phyloP scores from a whole-genome alignment of 2,888 invertebrate species.

The Volucella zonaria region DNA sequence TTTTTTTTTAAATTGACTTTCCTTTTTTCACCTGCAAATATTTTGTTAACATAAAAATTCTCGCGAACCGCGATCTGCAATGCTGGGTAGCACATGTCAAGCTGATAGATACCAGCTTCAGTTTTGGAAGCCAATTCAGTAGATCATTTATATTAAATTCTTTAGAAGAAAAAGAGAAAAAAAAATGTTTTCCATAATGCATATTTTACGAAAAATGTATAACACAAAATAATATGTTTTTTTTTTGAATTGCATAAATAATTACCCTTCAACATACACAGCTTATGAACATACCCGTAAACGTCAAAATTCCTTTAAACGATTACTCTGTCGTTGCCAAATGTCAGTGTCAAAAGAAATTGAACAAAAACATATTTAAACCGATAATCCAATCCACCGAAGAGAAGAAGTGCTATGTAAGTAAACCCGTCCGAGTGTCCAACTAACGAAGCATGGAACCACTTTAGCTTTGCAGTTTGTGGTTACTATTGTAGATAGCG shows the following conservation, averaged over 20 bases:
- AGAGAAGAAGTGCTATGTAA: neutral
- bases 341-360: constrained; percentile 43
- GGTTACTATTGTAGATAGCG: constrained; percentile 1
- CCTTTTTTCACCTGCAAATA: too few species aligned
- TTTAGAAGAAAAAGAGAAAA: too few species aligned
- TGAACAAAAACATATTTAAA: constrained; percentile 15
- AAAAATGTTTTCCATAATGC: too few species aligned
- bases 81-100: too few species aligned
- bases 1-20: too few species aligned
- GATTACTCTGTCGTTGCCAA: neutral
- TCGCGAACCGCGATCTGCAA: too few species aligned
- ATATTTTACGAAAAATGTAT: too few species aligned
- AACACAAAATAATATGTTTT: neutral
- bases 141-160: too few species aligned
- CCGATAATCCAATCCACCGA: neutral
- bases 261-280: neutral
- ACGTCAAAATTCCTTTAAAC: neutral
- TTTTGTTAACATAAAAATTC: too few species aligned
- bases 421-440: neutral
- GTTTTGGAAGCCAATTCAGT: too few species aligned
- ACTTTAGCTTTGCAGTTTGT: constrained; percentile 24
- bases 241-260: constrained; percentile 5
- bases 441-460: neutral
- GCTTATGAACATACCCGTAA: constrained; percentile 7
- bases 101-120: too few species aligned